Base-by-base conservation (phyloP, 1,140 invertebrate species). In the Hypothenemus hampei region DNA sequence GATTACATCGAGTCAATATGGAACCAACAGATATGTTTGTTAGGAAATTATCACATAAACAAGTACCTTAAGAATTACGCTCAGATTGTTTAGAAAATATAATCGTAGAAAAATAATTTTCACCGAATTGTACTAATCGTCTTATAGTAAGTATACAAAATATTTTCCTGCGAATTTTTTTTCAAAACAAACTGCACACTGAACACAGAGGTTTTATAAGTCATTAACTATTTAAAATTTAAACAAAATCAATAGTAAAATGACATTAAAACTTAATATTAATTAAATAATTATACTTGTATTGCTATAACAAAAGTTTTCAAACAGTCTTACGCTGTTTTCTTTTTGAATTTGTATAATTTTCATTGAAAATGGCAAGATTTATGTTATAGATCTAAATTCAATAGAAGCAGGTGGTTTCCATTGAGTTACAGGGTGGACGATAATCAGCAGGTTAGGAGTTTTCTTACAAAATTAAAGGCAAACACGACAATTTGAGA, bases 261-360 rank as follows among this genome's bases (percentile, higher is more conserved):
- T 43, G 7, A 43, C n/a, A 8, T 43, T 21, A 6, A 22, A 22
- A 43, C n/a, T 43, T 16, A 10, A 4, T 39, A 19, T 39, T 11
- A 31, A 23, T 44, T 44, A 44, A 15, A 44, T 44, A 44, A 44
- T 44, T 26, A 44, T 44, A 44, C 41, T 44, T 44, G 41, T 44
- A 44, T 44, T 44, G 41, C 41, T 44, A 44, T 44, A 44, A 44
- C 24, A 26, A 44, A 21, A n/a, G n/a, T n/a, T n/a, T n/a, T n/a
- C n/a, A n/a, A n/a, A n/a, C n/a, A n/a, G n/a, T n/a, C n/a, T n/a
- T n/a, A n/a, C n/a, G n/a, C n/a, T n/a, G n/a, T n/a, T n/a, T n/a
- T n/a, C n/a, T n/a, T n/a, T n/a, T n/a, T n/a, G n/a, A n/a, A n/a
- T n/a, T n/a, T n/a, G n/a, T n/a, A n/a, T n/a, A n/a, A n/a, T n/a